These are phyloP conservation scores for Myopa testacea DNA, from an alignment of 2,888 invertebrate species.

Conservation along the genomic window DNA sequence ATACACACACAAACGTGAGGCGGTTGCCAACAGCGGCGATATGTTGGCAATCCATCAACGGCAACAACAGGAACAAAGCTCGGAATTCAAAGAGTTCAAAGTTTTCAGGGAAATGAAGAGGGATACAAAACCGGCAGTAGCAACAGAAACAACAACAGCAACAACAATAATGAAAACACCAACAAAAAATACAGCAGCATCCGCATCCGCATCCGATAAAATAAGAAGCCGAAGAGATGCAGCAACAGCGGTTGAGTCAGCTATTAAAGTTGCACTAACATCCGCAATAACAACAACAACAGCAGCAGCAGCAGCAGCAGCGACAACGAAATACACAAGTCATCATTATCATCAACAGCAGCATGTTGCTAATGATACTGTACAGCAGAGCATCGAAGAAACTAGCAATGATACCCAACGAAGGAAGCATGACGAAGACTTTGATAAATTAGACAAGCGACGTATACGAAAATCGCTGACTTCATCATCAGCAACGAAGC, in stretches of 20 bases:
- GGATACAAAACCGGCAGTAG: conserved; percentile 11
- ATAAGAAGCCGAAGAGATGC: conserved; percentile 21
- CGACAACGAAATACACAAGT: conserved; percentile 44
- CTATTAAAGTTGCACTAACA: conserved; percentile 13
- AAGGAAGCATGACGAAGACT: conserved; percentile 43
- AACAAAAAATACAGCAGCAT: conserved; percentile 35
- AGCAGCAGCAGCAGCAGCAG: conserved; percentile 41
- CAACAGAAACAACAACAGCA: conserved; percentile 33
- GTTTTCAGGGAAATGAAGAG: neutral
- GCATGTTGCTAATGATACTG: conserved; percentile 46
- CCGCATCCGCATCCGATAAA: conserved; percentile 23
- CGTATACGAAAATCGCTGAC: conserved; percentile 63
- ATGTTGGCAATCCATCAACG: conserved; percentile 58
- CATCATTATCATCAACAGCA: conserved; percentile 46
- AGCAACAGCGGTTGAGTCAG: conserved; percentile 33
- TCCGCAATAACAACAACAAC: conserved; percentile 43
- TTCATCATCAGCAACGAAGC: conserved; percentile 43
- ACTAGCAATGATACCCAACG: conserved; percentile 18
- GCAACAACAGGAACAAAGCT: neutral
- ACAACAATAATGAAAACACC: conserved; percentile 20
- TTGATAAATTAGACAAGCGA: conserved; percentile 59
- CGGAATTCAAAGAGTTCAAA: conserved; percentile 13
- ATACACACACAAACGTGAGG: conserved; percentile 60
- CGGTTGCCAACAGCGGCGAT: conserved; percentile 51
- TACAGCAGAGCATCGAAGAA: neutral